phyloP scores from a whole-genome alignment of 23 tunicate species.

The Trididemnum miniatum region DNA sequence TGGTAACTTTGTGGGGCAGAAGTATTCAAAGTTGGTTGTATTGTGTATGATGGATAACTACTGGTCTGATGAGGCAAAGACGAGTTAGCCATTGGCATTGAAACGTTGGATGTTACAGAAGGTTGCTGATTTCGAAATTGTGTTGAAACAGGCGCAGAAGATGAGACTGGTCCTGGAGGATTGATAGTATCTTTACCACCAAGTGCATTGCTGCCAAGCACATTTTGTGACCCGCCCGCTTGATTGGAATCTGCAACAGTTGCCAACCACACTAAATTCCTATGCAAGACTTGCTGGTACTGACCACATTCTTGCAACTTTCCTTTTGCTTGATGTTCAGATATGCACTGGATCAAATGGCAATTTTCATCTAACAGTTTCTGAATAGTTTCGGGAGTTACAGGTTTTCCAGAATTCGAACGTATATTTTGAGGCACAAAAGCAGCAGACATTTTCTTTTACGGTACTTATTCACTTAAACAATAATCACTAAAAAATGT shows the following conservation, averaged over 20 bases:
- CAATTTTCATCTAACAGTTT: conserved; percentile 94
- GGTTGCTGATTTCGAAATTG: conserved; percentile 7
- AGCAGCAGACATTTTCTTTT: conserved; percentile 57
- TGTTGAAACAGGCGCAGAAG: not conserved
- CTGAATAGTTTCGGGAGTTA: conserved; percentile 85
- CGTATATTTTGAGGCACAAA: conserved; percentile 90
- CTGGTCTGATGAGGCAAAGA: too few species aligned
- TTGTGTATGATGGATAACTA: not conserved
- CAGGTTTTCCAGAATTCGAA: conserved; percentile 23
- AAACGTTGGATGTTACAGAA: conserved; percentile 5
- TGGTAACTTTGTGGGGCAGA: conserved; percentile 1
- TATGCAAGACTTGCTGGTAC: conserved; percentile 84
- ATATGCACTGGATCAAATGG: conserved; percentile 86
- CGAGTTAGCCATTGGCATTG: not conserved
- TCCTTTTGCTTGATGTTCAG: conserved; percentile 86
- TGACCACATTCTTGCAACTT: conserved; percentile 82
- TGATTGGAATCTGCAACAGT: conserved; percentile 98
- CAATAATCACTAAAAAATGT: not conserved
- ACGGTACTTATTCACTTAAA: not conserved
- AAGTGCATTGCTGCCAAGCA: conserved; percentile 16
- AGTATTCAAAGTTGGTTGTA: not conserved
- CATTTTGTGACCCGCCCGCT: conserved; percentile 33
- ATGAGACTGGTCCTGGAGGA: not conserved
- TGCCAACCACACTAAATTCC: conserved; percentile 94
- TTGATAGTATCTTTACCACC: not conserved